Conservation (phyloP, 2,888 invertebrate genomes). For the Tinea semifulvella region DNA sequence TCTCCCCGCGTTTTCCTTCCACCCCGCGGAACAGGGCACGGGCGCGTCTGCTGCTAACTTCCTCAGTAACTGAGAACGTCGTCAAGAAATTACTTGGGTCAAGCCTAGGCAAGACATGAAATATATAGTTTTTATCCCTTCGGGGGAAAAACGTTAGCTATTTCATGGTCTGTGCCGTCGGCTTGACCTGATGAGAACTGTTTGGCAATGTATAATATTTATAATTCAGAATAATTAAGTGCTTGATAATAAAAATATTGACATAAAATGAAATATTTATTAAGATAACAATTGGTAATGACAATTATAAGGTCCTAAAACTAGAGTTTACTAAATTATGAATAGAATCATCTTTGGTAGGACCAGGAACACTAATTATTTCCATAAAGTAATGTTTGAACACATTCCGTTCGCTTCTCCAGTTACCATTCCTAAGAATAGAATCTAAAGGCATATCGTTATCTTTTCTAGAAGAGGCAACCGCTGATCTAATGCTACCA, state of each 20-base stretch:
- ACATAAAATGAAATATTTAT: neutral
- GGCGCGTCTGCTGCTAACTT: no score
- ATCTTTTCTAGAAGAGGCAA: conserved; percentile 14
- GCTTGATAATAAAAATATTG: neutral
- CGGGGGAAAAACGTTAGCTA: conserved; percentile 5
- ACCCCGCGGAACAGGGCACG: no score
- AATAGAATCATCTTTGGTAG: neutral
- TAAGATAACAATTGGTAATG: no score
- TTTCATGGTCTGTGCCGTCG: conserved; percentile 9
- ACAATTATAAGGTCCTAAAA: neutral
- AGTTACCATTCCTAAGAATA: conserved; percentile 18
- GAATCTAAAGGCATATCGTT: conserved; percentile 16
- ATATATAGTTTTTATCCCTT: conserved; percentile 13
- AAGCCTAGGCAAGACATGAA: no score
- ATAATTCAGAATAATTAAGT: no score
- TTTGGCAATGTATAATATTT: conserved; percentile 1
- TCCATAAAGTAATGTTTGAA: conserved; percentile 18
- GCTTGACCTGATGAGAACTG: conserved; percentile 7
- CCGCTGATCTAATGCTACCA: conserved; percentile 17
- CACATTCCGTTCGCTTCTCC: conserved; percentile 17
- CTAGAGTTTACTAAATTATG: neutral
- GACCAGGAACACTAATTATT: conserved; percentile 16
- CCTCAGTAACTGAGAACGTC: no score
- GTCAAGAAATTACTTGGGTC: no score
- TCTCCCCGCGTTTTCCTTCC: no score